Percentiles rank a stretch among this genome's conserved stretches.
Conservation (phyloP, 2,113 vertebrate genomes). For the Pteropus alecto region DNA sequence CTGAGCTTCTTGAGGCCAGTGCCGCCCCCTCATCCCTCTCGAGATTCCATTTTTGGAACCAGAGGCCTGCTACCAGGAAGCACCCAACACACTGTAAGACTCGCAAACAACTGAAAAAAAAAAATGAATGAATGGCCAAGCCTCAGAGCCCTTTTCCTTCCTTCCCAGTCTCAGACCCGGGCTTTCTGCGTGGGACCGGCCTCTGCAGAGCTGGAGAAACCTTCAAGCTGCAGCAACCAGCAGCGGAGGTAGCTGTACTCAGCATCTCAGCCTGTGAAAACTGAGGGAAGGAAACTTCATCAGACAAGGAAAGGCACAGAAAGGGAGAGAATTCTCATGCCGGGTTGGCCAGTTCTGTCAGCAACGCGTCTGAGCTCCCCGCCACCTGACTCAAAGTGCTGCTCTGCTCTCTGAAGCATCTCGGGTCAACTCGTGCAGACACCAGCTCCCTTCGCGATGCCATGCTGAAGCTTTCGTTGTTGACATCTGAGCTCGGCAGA, state of each 20-base stretch:
- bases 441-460: too few species aligned
- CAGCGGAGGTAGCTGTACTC: too few species aligned
- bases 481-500: background rate
- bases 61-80: background rate
- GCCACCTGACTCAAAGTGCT: fast-evolving
- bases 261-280: background rate
- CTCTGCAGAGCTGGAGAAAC: background rate
- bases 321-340: background rate
- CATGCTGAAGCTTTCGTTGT: background rate
- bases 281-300: background rate
- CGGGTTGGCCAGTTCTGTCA: fast-evolving
- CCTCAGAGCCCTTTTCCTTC: background rate
- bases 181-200: fast-evolving
- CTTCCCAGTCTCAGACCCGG: background rate
- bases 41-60: background rate
- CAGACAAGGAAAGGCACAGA: background rate
- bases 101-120: background rate
- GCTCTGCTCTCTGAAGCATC: background rate
- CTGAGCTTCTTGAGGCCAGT: background rate
- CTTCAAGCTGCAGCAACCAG: background rate
- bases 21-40: background rate
- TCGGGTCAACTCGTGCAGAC: background rate
- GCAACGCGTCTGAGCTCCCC: fast-evolving
- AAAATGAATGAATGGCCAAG: too few species aligned
- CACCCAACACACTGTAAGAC: background rate